Base-by-base conservation (phyloP, 2,888 invertebrate species). In the Agriopis leucophaearia region DNA sequence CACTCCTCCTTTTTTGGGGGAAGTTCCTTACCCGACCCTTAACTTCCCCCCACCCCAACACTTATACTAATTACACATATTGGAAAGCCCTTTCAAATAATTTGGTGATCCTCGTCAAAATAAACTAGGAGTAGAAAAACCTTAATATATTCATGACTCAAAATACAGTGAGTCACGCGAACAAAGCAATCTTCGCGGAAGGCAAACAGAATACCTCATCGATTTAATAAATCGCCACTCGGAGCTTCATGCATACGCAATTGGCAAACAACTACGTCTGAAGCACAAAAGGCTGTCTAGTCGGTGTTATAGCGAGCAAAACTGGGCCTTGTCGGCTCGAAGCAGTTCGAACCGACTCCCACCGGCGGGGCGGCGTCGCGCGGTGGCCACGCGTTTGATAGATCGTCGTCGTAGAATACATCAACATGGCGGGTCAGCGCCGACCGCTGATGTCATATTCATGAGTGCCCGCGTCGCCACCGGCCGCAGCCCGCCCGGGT, bases 391-490 rank as follows among this genome's bases (percentile, higher is more conserved):
- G 80, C 76, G 74, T 72, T 84, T 91, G 91, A 91, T 89, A 87
- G 89, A 92, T 91, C 78, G 83, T 85, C 82, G 75, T 75, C 79
- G 77, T 76, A 79, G 83, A 85, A 90, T 91, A 91, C 85, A 91
- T 90, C 89, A 90, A 84, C 86, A 84, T 81, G 75, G 80, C 75
- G 83, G 87, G 86, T 86, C 87, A 83, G 78, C 79, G 74, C 48
- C 76, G 80, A 81, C 87, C 88, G 78, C 88, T 88, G 88, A 90
- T 92, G 91, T 89, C 90, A 89, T 91, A 92, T 92, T 92, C 91
- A 92, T 92, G 90, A 92, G 89, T 77, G 75, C 71, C 76, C 74
- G 74, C 74, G 65, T 58, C 64, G 59, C 47, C 51, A 45, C 16
- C 47, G 40, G 51, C 55, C 66, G 38, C 66, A 48, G 40, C 63